phyloP scores from a whole-genome alignment of 2,113 vertebrate genomes.

The Amphiprion ocellaris region DNA sequence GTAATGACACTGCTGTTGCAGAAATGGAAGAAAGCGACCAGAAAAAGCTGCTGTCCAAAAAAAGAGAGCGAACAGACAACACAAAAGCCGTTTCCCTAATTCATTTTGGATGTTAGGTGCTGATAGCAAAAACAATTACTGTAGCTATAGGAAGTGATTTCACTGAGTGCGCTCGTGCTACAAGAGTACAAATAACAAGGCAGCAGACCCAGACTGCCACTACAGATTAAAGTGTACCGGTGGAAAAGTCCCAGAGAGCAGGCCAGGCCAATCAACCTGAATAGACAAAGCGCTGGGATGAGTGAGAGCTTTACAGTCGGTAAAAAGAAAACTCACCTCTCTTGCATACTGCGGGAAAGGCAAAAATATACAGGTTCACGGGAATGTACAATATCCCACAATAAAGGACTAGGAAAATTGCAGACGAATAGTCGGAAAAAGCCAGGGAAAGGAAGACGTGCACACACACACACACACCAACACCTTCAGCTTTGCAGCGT shows the following conservation, averaged over 20 bases:
- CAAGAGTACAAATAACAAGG: conserved; percentile 58
- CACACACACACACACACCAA: conserved; percentile 20
- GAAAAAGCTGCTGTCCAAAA: conserved; percentile 38
- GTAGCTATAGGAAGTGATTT: conserved; percentile 55
- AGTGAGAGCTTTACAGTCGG: conserved; percentile 36
- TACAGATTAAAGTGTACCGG: conserved; percentile 46
- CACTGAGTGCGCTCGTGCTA: conserved; percentile 39
- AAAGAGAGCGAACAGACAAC: conserved; percentile 23
- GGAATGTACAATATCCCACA: conserved; percentile 11
- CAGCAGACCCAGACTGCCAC: conserved; percentile 28
- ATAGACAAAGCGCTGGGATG: conserved; percentile 25
- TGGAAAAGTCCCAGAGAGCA: conserved; percentile 41
- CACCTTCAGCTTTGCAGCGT: conserved; percentile 45
- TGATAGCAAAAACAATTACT: conserved; percentile 71
- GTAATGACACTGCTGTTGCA: conserved; percentile 13
- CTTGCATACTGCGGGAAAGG: conserved; percentile 1
- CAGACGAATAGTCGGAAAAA: neutral
- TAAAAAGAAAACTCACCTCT: conserved; percentile 1
- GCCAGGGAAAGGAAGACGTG: neutral
- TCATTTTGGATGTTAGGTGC: conserved; percentile 66
- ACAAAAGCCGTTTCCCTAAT: conserved; percentile 63
- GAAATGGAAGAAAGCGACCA: conserved; percentile 9
- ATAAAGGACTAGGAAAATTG: neutral
- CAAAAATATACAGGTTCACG: conserved; percentile 4
- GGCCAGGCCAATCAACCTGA: conserved; percentile 48